Conservation (phyloP, 2,888 invertebrate genomes). For the Acheta domesticus region DNA sequence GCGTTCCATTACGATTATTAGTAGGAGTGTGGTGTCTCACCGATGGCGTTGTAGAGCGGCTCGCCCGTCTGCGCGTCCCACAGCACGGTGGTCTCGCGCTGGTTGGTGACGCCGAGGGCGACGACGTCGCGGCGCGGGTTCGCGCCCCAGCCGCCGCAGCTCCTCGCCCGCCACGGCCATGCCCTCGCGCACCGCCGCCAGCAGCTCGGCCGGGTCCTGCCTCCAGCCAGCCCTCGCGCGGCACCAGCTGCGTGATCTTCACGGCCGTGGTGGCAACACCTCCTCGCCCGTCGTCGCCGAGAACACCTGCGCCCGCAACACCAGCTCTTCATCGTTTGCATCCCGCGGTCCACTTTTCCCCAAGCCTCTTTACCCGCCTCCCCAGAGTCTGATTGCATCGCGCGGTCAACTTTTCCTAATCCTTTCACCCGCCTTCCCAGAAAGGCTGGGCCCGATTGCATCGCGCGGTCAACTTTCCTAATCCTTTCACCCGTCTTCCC, state of each 20-base stretch:
- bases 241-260: constrained; percentile 73
- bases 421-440: too few relatives aligned
- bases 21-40: constrained; percentile 50
- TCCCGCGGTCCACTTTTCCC: too few relatives aligned
- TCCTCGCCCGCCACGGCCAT: constrained; percentile 70
- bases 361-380: too few relatives aligned
- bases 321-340: too few relatives aligned
- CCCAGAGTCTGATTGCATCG: too few relatives aligned
- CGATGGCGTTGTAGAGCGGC: constrained; percentile 90
- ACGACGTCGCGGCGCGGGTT: constrained; percentile 66
- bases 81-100: constrained; percentile 92
- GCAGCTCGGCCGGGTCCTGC: constrained; percentile 82
- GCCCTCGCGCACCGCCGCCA: constrained; percentile 74
- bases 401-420: too few relatives aligned
- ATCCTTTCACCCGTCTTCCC: too few relatives aligned
- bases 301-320: constrained; percentile 58
- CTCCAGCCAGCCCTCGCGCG: constrained; percentile 93
- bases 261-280: constrained; percentile 74
- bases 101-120: constrained; percentile 92
- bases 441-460: too few relatives aligned
- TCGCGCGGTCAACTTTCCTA: too few relatives aligned
- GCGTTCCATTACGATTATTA: too few relatives aligned
- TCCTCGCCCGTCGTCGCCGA: constrained; percentile 74
- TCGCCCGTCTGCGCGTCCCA: constrained; percentile 93
- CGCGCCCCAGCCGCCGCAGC: constrained; percentile 54